A percentile compares a stretch with the other conserved stretches of the same genome.
Evolutionary conservation across 2,113 vertebrate species (phyloP).

Genomic region (Ceyx melanurus): DNA sequence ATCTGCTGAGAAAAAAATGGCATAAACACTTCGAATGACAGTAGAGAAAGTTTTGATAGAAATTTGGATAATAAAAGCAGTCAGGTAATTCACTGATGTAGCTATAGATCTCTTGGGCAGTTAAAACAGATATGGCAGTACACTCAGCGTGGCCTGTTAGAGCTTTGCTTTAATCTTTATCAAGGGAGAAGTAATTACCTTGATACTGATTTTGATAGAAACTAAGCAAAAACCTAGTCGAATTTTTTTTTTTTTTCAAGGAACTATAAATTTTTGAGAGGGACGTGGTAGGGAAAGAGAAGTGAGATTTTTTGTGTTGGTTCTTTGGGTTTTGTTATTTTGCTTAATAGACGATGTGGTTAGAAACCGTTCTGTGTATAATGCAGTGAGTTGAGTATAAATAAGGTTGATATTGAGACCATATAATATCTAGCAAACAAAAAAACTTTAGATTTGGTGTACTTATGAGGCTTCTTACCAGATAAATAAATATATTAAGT

Average conservation of each 20-base stretch:
- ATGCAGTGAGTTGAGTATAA: neutral
- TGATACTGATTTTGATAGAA: neutral
- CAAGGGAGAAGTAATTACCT: conserved; percentile 23
- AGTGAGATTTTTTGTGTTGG: rapidly evolving
- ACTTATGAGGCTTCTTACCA: neutral
- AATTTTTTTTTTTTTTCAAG: neutral
- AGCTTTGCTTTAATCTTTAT: conserved; percentile 21
- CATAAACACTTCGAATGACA: conserved; percentile 51
- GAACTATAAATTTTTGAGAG: neutral
- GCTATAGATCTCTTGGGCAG: conserved; percentile 32
- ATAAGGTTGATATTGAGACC: neutral
- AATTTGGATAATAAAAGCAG: conserved; percentile 53
- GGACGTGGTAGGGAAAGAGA: neutral
- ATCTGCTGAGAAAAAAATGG: conserved; percentile 51
- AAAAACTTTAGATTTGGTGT: neutral
- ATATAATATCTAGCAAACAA: neutral
- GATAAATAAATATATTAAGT: neutral
- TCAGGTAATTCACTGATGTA: conserved; percentile 46
- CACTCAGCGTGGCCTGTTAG: neutral
- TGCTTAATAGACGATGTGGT: neutral
- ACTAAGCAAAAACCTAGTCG: neutral
- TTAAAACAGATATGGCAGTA: conserved; percentile 22
- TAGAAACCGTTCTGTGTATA: neutral
- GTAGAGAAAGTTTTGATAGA: conserved; percentile 34
- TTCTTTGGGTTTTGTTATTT: neutral